Percentiles rank a stretch among this genome's conserved stretches.
Evolutionary conservation across 2,888 invertebrate genomes (phyloP).

Genomic region (Sarcophaga caerulescens): DNA sequence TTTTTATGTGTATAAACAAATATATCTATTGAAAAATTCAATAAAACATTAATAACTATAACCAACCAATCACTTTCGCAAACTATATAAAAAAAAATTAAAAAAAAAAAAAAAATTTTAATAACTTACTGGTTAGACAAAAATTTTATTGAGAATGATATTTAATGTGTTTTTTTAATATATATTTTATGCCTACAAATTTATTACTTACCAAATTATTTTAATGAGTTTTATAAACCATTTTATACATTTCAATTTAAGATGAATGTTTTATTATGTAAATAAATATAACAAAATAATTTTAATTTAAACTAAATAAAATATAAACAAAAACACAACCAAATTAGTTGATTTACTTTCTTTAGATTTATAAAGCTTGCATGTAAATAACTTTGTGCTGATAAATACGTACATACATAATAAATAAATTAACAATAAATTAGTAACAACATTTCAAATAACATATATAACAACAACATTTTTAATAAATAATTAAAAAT

Average conservation of each 20-base stretch:
- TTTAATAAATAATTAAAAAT: conserved; percentile 1
- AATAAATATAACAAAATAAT: conserved; percentile 58
- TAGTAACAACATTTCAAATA: not conserved
- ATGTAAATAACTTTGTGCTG: not conserved
- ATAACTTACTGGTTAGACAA: not conserved
- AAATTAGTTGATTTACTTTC: conserved; percentile 17
- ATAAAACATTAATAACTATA: not conserved
- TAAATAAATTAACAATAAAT: conserved; percentile 29
- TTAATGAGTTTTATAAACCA: conserved; percentile 54
- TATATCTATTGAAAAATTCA: not conserved
- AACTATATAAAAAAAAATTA: not conserved
- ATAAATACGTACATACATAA: not conserved
- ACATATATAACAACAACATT: not conserved
- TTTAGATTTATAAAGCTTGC: not conserved
- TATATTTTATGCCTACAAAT: not conserved
- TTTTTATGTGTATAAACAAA: conserved; percentile 31
- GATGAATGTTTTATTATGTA: conserved; percentile 50
- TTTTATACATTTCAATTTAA: conserved; percentile 53
- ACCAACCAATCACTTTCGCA: not conserved
- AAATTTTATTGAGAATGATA: not conserved
- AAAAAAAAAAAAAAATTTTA: conserved; percentile 9
- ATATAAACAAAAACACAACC: conserved; percentile 53
- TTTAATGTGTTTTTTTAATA: not conserved
- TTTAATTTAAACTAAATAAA: conserved; percentile 40
- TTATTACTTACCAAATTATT: conserved; percentile 61